Percentiles rank a stretch among this genome's conserved stretches.
Evolutionary conservation across 1,140 invertebrate genomes (phyloP).

Genomic region (Leptestheria dahalacensis): DNA sequence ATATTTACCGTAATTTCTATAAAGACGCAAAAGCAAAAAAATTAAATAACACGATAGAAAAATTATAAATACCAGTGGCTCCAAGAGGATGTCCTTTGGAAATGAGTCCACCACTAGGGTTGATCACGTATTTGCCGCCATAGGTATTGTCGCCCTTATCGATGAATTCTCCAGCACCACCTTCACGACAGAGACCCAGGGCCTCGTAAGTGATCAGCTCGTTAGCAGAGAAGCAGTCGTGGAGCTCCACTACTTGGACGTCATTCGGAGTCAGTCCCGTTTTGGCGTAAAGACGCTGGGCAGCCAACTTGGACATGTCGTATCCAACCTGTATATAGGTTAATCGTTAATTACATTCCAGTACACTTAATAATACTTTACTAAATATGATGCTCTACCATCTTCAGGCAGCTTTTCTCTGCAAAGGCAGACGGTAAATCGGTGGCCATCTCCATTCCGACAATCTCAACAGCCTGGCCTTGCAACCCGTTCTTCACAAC

Average conservation of each 20-base stretch:
- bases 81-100: constrained; percentile 97
- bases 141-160: constrained; percentile 93
- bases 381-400: constrained; percentile 44
- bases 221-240: constrained; percentile 97
- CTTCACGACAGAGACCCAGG: constrained; percentile 75
- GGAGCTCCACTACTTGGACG: constrained; percentile 94
- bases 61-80: constrained; percentile 55
- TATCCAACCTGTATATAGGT: constrained; percentile 54
- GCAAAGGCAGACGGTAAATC: constrained; percentile 73
- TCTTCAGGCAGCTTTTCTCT: constrained; percentile 73
- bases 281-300: constrained; percentile 62
- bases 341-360: neutral
- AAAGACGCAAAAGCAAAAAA: neutral
- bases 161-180: constrained; percentile 81
- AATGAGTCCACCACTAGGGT: constrained; percentile 94
- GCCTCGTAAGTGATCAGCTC: constrained; percentile 97
- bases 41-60: neutral
- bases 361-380: constrained; percentile 24
- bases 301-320: constrained; percentile 84
- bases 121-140: constrained; percentile 91
- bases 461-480: constrained; percentile 76
- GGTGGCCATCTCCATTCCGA: constrained; percentile 91
- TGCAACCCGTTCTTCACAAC: constrained; percentile 67
- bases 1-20: too few relatives aligned
- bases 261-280: constrained; percentile 57